Evolutionary conservation across 2,888 invertebrate species (phyloP).

Genomic region (Tuta absoluta): DNA sequence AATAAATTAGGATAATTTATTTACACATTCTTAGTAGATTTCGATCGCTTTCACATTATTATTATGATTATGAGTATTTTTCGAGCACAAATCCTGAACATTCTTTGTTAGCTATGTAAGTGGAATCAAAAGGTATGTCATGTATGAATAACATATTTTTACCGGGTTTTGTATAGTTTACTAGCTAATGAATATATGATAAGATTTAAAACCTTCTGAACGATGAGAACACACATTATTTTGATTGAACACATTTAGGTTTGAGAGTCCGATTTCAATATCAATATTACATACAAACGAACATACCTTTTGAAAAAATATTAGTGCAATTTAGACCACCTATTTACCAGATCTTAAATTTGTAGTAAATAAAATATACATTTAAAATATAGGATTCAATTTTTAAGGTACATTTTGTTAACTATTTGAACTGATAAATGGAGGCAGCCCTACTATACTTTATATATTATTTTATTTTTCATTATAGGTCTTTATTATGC

Average conservation of each 20-base stretch:
- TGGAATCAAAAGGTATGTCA: not conserved
- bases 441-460: too few species aligned
- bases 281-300: not conserved
- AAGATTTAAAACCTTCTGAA: not conserved
- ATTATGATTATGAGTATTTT: too few species aligned
- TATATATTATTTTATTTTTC: too few species aligned
- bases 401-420: too few species aligned
- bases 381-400: too few species aligned
- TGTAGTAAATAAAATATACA: too few species aligned
- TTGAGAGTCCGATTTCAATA: not conserved
- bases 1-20: not conserved
- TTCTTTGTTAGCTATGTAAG: not conserved
- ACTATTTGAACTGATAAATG: too few species aligned
- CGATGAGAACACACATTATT: not conserved
- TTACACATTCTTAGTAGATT: too few species aligned
- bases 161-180: not conserved
- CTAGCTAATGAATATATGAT: not conserved
- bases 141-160: not conserved
- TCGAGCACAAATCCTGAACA: not conserved
- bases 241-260: not conserved
- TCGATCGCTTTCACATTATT: too few species aligned
- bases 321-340: not conserved
- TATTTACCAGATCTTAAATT: not conserved
- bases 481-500: not conserved
- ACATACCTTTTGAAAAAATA: not conserved